Conservation (phyloP, 2,797 vertebrate genomes). For the Menidia menidia region DNA sequence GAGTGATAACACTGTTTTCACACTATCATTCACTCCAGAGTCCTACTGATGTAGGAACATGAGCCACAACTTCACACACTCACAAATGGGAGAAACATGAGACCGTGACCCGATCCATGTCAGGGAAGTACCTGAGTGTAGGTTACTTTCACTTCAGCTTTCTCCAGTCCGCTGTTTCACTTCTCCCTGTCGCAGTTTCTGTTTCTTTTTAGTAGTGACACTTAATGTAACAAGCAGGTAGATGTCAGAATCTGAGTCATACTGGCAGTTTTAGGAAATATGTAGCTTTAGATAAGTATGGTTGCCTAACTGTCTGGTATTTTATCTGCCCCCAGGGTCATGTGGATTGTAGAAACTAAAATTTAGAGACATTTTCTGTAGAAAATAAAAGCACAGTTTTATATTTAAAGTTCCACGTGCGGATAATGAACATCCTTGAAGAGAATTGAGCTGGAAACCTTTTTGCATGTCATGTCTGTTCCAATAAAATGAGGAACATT, state of each 20-base stretch:
- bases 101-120: constrained; percentile 29
- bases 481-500: constrained; percentile 60
- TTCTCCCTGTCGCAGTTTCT: constrained; percentile 5
- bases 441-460: constrained; percentile 22
- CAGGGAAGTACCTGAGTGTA: constrained; percentile 51
- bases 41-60: constrained; percentile 17
- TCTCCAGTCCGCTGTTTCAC: constrained; percentile 17
- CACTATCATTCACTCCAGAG: neutral
- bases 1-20: constrained; percentile 63
- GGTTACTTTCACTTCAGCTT: constrained; percentile 72
- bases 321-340: neutral
- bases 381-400: neutral
- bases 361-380: constrained; percentile 2
- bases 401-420: neutral
- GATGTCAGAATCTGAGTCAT: neutral
- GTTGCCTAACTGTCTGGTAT: neutral
- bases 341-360: neutral
- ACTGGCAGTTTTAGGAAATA: neutral
- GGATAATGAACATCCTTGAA: neutral
- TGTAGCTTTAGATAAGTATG: neutral
- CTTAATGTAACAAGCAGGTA: neutral
- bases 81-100: constrained; percentile 26
- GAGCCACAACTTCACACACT: constrained; percentile 15
- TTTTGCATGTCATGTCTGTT: constrained; percentile 14
- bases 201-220: neutral